Evolutionary conservation across 2,888 invertebrate genomes (phyloP).

Genomic region (Acleris laterana): DNA sequence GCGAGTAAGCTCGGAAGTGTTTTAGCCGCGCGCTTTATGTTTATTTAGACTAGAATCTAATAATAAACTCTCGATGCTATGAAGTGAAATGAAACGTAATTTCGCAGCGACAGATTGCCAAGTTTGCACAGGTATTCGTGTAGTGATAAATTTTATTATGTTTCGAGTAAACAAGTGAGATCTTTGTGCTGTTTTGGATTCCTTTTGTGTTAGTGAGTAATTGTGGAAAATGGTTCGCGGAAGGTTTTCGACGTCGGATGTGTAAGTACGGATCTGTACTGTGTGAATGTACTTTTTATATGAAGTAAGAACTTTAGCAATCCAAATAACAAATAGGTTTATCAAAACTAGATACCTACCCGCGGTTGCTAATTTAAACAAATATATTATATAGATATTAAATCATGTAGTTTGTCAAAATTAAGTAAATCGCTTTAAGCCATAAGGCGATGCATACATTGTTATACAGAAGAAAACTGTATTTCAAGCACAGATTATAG

Average conservation of each 20-base stretch:
- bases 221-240: conserved; percentile 76
- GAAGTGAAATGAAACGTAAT: conserved; percentile 70
- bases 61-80: conserved; percentile 65
- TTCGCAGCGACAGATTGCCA: conserved; percentile 66
- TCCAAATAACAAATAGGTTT: too few relatives aligned
- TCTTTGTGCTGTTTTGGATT: conserved; percentile 45
- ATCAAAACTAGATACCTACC: too few relatives aligned
- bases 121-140: conserved; percentile 74
- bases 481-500: too few relatives aligned
- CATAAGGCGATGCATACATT: too few relatives aligned
- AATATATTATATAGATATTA: too few relatives aligned
- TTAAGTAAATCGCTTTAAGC: too few relatives aligned
- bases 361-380: too few relatives aligned
- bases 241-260: conserved; percentile 77
- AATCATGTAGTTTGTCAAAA: too few relatives aligned
- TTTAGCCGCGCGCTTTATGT: conserved; percentile 38
- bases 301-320: not conserved
- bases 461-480: too few relatives aligned
- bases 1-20: conserved; percentile 43
- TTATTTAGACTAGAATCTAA: conserved; percentile 63
- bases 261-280: conserved; percentile 59
- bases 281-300: not conserved
- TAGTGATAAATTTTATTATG: conserved; percentile 67
- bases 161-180: conserved; percentile 60
- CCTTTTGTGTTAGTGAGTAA: conserved; percentile 42